phyloP scores from a whole-genome alignment of 2,797 vertebrate genomes.

The Telmatherina bonti region DNA sequence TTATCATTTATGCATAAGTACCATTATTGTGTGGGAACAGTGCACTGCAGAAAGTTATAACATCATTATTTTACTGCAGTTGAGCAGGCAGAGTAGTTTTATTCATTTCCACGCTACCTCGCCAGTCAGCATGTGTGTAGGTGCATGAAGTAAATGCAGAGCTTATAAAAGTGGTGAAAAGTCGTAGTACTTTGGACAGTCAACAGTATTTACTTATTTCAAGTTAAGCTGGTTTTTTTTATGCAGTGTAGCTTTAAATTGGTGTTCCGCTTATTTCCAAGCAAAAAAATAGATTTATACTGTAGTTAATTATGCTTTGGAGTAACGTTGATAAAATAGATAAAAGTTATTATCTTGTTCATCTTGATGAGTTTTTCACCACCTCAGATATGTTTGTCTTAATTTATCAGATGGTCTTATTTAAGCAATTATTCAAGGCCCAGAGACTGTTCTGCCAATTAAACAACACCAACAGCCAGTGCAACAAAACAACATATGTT shows the following conservation, averaged over 20 bases:
- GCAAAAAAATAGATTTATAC: background rate
- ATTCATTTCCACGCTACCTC: slow-evolving; percentile 3
- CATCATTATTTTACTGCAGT: slow-evolving; percentile 43
- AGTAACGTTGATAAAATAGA: background rate
- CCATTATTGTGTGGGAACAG: slow-evolving; percentile 61
- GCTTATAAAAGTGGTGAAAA: background rate
- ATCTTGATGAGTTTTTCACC: background rate
- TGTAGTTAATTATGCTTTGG: background rate
- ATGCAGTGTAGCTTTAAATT: background rate
- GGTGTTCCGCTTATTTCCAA: background rate
- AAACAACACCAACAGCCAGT: background rate
- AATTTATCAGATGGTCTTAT: background rate
- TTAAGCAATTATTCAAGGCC: background rate
- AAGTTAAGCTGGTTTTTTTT: background rate
- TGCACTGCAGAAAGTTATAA: slow-evolving; percentile 34
- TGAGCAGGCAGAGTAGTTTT: slow-evolving; percentile 25
- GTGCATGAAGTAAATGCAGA: background rate
- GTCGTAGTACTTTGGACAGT: background rate
- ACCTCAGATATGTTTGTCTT: no score
- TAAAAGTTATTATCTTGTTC: background rate
- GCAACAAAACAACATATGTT: slow-evolving; percentile 2
- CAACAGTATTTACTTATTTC: background rate
- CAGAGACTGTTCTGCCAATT: background rate
- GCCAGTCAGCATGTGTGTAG: background rate
- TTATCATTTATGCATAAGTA: slow-evolving; percentile 76